These are phyloP conservation scores for Drosophila maculinotata DNA, from an alignment of 2,888 invertebrate genomes.

Conservation along the genomic window DNA sequence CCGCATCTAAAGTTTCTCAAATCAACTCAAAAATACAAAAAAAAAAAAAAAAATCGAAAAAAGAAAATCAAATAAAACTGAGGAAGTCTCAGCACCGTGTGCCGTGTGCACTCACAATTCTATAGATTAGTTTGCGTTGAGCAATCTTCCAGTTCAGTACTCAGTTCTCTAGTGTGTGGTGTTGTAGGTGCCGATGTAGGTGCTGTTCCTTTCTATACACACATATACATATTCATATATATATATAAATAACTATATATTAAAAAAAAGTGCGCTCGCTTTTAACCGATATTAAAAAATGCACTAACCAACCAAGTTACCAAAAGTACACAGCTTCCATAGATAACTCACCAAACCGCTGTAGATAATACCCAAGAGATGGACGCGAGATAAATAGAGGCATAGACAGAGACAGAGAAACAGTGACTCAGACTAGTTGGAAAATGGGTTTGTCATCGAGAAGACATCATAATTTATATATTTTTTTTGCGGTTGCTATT, in stretches of 20 bases:
- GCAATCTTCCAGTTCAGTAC: constrained; percentile 82
- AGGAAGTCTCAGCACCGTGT: constrained; percentile 57
- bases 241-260: constrained; percentile 3
- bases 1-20: constrained; percentile 78
- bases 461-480: constrained; percentile 30
- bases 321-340: constrained; percentile 26
- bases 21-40: constrained; percentile 47
- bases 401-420: background rate
- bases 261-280: constrained; percentile 11
- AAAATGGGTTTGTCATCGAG: constrained; percentile 40
- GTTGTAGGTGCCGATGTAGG: constrained; percentile 74
- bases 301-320: constrained; percentile 29
- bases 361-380: background rate
- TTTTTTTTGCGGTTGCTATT: constrained; percentile 48
- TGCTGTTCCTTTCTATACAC: constrained; percentile 34
- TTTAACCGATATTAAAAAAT: constrained; percentile 58
- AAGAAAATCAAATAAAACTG: constrained; percentile 18
- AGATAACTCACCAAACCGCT: too few species aligned
- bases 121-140: constrained; percentile 81
- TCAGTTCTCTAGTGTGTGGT: constrained; percentile 71
- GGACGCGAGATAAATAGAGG: background rate
- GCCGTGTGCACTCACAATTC: constrained; percentile 80
- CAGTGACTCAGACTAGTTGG: constrained; percentile 40
- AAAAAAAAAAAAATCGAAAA: constrained; percentile 6
- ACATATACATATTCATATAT: constrained; percentile 20